Evolutionary conservation across 2,797 vertebrate species (phyloP).

Genomic region (Phoxinus dragarum): DNA sequence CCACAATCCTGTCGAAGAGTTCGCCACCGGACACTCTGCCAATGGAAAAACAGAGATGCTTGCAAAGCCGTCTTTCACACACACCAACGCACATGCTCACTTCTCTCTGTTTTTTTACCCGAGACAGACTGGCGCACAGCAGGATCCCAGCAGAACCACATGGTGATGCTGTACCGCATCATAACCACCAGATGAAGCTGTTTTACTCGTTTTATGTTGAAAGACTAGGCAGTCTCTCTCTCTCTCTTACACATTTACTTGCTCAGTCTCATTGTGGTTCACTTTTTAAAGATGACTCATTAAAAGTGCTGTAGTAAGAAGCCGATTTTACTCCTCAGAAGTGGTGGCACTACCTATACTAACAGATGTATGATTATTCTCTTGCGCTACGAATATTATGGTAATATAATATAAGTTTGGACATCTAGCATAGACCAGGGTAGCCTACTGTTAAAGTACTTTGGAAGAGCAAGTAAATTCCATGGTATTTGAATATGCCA

Average conservation of each 20-base stretch:
- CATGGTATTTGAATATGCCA: neutral
- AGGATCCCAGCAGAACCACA: slow-evolving; percentile 44
- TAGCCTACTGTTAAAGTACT: neutral
- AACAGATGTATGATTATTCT: neutral
- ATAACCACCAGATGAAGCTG: slow-evolving; percentile 46
- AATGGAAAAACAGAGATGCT: slow-evolving; percentile 55
- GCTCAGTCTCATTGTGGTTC: neutral
- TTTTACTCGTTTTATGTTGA: slow-evolving; percentile 1
- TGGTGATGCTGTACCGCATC: slow-evolving; percentile 33
- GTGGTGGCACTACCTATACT: neutral
- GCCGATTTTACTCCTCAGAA: neutral
- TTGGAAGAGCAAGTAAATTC: neutral
- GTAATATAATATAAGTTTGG: neutral
- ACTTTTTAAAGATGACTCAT: neutral
- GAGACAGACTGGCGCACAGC: slow-evolving; percentile 56
- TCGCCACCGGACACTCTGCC: slow-evolving; percentile 93
- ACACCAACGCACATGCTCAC: slow-evolving; percentile 14
- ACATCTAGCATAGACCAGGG: neutral
- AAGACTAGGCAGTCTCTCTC: neutral
- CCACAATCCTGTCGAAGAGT: slow-evolving; percentile 96
- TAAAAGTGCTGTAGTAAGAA: neutral
- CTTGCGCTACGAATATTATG: no score
- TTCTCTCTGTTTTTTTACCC: slow-evolving; percentile 24
- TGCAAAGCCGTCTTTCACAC: slow-evolving; percentile 32
- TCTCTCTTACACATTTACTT: neutral